Percentiles rank a stretch among this genome's conserved stretches.
Conservation (phyloP, 2,113 vertebrate species). For the Nyctibius bracteatus region DNA sequence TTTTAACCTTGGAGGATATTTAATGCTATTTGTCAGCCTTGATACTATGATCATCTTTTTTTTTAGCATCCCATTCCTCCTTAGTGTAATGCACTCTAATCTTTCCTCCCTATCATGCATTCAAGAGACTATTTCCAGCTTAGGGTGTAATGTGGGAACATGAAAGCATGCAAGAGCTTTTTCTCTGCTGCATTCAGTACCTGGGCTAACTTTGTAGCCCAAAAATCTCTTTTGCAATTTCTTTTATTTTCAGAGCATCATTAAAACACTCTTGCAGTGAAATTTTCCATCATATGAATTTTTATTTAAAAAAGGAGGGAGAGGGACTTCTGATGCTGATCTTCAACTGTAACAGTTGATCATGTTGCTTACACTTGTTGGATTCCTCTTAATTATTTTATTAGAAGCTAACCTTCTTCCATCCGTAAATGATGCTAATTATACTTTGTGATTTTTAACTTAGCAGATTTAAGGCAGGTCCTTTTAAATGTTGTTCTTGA, state of each 20-base stretch:
- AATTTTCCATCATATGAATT: background rate
- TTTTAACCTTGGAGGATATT: background rate
- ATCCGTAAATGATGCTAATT: background rate
- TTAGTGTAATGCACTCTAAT: background rate
- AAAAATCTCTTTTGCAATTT: background rate
- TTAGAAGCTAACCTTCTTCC: background rate
- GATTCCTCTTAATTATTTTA: background rate
- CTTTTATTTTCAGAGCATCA: background rate
- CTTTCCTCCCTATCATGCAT: background rate
- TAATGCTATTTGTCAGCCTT: slow-evolving; percentile 11
- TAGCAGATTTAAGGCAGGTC: background rate
- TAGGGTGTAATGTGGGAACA: background rate
- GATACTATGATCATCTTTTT: background rate
- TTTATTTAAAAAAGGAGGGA: background rate
- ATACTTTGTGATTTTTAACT: background rate
- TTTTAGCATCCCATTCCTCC: background rate
- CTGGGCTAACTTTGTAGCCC: background rate
- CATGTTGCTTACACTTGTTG: background rate
- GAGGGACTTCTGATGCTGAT: background rate
- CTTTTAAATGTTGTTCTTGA: background rate
- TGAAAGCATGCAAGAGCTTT: background rate
- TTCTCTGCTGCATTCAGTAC: background rate
- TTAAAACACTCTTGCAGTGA: background rate
- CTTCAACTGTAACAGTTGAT: background rate
- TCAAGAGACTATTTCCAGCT: background rate